Base-by-base conservation (phyloP, 2,888 invertebrate species). In the Gnatocerus cornutus region DNA sequence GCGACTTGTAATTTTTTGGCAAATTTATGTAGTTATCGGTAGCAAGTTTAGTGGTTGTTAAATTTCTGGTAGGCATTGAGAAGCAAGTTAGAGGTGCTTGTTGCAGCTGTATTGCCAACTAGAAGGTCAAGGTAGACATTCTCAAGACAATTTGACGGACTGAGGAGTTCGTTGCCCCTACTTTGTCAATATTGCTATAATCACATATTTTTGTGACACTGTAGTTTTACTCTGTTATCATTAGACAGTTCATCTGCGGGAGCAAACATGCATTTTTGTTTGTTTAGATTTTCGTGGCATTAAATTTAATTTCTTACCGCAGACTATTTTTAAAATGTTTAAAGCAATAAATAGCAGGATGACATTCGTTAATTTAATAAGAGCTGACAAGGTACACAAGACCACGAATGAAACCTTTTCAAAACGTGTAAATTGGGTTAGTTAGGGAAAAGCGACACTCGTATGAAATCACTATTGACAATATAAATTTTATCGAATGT, bases 121-220 rank as follows among this genome's bases (percentile, higher is more conserved):
- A 61, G 68, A 68, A 68, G 68, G 68, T 68, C 68, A 68, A 68
- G 68, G 68, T 68, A 68, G 68, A 68, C 61, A 68, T 62, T 61
- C 61, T 13, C 68, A 68, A 68, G 61, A 68, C 68, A 68, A 68
- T 68, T 68, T 68, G 68, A 68, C 59, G 68, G 37, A 68, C 61
- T 45, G 52, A 52, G 52, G 53, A 68, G 68, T 68, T 68, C 68
- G 55, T 62, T 53, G 68, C 45, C 29, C 59, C 33, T 50, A 41
- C 59, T 50, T 13, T 50, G 61, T 61, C 46, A 64, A 64, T 53
- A 55, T 45, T 52, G 12, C 29, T 29, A 59, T 55, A 41, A 41
- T 9, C 33, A 33, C n/a, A 33, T n/a, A 33, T 9, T 9, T 33
- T 33, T 33, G 9, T 33, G n/a, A 33, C n/a, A 33, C 33, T 4